Conservation (phyloP, 2,113 vertebrate genomes). For the Grus americana region DNA sequence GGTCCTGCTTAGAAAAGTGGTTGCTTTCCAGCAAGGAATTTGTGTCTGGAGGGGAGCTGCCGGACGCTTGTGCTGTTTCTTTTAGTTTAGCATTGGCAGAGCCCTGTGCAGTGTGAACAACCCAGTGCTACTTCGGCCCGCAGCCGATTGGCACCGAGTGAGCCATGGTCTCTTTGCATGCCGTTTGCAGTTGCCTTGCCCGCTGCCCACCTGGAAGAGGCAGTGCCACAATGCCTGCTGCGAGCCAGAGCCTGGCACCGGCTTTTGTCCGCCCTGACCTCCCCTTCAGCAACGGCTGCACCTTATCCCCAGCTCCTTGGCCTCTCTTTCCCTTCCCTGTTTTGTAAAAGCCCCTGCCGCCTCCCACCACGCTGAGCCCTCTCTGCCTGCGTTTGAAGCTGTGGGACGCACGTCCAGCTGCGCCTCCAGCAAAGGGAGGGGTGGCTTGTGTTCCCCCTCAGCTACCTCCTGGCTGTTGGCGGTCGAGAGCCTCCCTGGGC, state of each 20-base stretch:
- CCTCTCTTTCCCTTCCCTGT: not conserved
- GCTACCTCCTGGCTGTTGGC: not conserved
- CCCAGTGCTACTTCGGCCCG: rapidly evolving
- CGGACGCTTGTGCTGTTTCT: rapidly evolving
- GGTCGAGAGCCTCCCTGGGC: not conserved
- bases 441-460: not conserved
- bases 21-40: not conserved
- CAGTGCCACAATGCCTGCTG: not conserved
- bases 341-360: not conserved
- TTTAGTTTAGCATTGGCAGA: not conserved
- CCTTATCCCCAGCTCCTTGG: not conserved
- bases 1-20: not conserved
- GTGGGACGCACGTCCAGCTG: not conserved
- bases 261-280: not conserved
- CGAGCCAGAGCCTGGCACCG: rapidly evolving
- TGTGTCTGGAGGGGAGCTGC: not conserved
- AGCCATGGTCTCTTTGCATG: rapidly evolving
- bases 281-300: not conserved
- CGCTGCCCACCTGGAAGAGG: rapidly evolving
- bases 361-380: not conserved
- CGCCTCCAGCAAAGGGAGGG: not conserved
- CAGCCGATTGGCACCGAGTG: rapidly evolving
- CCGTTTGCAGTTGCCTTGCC: not conserved
- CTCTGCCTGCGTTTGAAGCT: rapidly evolving
- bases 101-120: not conserved